Conservation (phyloP, 2,888 invertebrate genomes). For the Volucella bombylans region DNA sequence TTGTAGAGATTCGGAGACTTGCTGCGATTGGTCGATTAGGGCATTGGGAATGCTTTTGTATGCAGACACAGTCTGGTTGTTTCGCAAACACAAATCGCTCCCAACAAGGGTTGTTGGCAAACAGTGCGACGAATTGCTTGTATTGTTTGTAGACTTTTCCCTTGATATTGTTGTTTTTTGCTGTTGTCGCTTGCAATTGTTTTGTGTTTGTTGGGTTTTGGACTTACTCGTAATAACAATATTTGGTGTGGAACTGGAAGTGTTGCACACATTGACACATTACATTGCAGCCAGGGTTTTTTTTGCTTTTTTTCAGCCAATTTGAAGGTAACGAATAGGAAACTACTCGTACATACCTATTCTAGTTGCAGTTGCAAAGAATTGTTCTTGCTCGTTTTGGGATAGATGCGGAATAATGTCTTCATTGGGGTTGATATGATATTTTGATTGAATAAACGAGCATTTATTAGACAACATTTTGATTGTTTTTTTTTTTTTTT, state of each 20-base stretch:
- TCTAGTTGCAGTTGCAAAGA: background rate
- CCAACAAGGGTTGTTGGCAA: conserved; percentile 72
- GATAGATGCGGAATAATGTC: conserved; percentile 43
- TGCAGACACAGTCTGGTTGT: conserved; percentile 65
- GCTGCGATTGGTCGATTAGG: conserved; percentile 68
- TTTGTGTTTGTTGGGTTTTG: conserved; percentile 58
- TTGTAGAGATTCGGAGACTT: conserved; percentile 54
- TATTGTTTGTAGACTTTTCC: conserved; percentile 74
- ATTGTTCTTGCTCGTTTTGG: conserved; percentile 26
- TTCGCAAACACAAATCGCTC: conserved; percentile 69
- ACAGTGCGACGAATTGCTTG: conserved; percentile 70
- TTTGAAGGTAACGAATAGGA: conserved; percentile 60
- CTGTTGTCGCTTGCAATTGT: conserved; percentile 45
- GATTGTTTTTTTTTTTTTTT: conserved; percentile 2
- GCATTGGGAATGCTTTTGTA: conserved; percentile 51
- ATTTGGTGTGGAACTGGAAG: conserved; percentile 39
- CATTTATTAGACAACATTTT: conserved; percentile 61
- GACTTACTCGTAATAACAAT: conserved; percentile 55
- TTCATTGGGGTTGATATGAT: conserved; percentile 68
- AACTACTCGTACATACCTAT: too few relatives aligned
- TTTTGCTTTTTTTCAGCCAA: conserved; percentile 34
- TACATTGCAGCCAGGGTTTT: conserved; percentile 46
- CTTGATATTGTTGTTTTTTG: conserved; percentile 57
- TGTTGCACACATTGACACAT: conserved; percentile 46
- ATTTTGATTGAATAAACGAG: conserved; percentile 69